These are phyloP conservation scores for Synanthedon vespiformis DNA, from an alignment of 2,888 invertebrate genomes.

Conservation along the genomic window DNA sequence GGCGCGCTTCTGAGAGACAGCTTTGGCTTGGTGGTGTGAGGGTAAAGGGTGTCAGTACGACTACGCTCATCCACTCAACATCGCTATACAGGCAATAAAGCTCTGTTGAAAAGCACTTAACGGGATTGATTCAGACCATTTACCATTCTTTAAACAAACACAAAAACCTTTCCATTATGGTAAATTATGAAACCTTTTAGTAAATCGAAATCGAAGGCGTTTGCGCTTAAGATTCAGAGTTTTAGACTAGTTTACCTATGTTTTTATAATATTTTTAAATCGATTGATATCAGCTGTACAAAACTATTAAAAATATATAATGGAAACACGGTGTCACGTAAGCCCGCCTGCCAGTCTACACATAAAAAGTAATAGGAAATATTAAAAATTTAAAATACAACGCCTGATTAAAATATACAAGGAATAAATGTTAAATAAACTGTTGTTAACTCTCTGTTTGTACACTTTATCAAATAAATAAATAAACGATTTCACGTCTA, in stretches of 20 bases:
- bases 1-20: neutral
- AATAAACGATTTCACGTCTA: too few species aligned
- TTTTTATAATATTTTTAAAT: too few species aligned
- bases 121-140: slow-evolving; percentile 68
- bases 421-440: too few species aligned
- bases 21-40: neutral
- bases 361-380: too few species aligned
- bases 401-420: too few species aligned
- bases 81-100: slow-evolving; percentile 61
- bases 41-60: slow-evolving; percentile 12
- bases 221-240: neutral
- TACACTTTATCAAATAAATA: too few species aligned
- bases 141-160: slow-evolving; percentile 69
- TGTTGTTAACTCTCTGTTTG: too few species aligned
- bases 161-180: slow-evolving; percentile 63
- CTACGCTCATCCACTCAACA: slow-evolving; percentile 38
- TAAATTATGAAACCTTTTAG: slow-evolving; percentile 68
- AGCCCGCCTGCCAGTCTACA: too few species aligned
- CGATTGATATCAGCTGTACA: too few species aligned
- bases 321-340: too few species aligned
- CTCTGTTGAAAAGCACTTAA: slow-evolving; percentile 68
- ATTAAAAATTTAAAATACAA: too few species aligned
- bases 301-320: too few species aligned
- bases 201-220: slow-evolving; percentile 15
- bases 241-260: neutral